Conservation (phyloP, 1,140 invertebrate species). For the Stenopsyche tienmushanensis region DNA sequence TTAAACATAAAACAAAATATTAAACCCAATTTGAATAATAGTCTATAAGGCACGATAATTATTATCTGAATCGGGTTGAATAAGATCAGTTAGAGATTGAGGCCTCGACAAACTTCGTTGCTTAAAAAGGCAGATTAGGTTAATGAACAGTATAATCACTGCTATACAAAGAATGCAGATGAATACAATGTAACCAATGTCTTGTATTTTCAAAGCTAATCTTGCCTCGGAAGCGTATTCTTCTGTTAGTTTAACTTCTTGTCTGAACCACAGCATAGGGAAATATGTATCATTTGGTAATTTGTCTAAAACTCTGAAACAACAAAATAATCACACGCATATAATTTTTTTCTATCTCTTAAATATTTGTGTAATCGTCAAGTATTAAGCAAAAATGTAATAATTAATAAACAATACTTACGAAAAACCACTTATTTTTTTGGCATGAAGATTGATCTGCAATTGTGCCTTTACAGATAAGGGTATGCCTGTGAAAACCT, state of each 20-base stretch:
- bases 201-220: slow-evolving; percentile 48
- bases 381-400: neutral
- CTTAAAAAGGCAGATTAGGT: too few relatives aligned
- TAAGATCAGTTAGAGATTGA: too few relatives aligned
- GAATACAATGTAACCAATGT: slow-evolving; percentile 45
- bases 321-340: neutral
- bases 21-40: too few relatives aligned
- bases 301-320: slow-evolving; percentile 48
- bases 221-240: slow-evolving; percentile 60
- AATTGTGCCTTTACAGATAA: slow-evolving; percentile 65
- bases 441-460: slow-evolving; percentile 72
- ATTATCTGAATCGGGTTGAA: too few relatives aligned
- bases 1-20: too few relatives aligned
- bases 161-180: slow-evolving; percentile 47
- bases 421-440: slow-evolving; percentile 57
- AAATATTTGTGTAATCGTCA: too few relatives aligned
- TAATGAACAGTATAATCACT: too few relatives aligned
- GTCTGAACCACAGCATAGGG: slow-evolving; percentile 75
- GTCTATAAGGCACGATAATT: too few relatives aligned
- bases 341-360: neutral
- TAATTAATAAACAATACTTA: slow-evolving; percentile 40
- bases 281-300: slow-evolving; percentile 54
- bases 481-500: slow-evolving; percentile 62
- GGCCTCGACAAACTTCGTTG: too few relatives aligned
- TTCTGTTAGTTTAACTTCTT: slow-evolving; percentile 62